Conservation (phyloP, 1,140 invertebrate species). For the Panagrolaimus sp. region DNA sequence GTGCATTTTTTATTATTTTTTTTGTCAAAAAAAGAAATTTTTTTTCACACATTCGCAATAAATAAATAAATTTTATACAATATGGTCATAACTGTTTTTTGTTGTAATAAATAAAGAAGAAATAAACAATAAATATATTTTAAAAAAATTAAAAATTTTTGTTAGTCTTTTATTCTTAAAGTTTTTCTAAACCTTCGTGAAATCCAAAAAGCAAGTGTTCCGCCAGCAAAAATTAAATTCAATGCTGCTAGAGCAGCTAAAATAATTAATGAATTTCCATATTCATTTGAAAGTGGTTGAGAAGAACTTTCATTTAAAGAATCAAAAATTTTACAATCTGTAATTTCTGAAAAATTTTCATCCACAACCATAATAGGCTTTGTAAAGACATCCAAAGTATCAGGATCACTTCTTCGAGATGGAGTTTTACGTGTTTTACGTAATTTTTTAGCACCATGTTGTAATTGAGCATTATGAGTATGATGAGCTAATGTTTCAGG, state of each 20-base stretch:
- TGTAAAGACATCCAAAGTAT: constrained; percentile 46
- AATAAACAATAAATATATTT: constrained; percentile 1
- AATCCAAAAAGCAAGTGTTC: not conserved
- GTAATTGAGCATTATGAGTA: constrained; percentile 19
- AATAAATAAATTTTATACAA: too few relatives aligned
- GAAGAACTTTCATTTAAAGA: not conserved
- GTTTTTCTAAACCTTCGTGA: constrained; percentile 4
- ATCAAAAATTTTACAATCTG: constrained; percentile 29
- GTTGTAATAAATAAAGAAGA: too few relatives aligned
- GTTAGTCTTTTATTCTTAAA: constrained; percentile 9
- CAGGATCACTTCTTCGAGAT: constrained; percentile 23
- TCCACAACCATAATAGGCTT: constrained; percentile 48
- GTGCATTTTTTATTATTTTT: too few relatives aligned
- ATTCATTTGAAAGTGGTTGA: not conserved
- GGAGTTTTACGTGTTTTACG: constrained; percentile 14
- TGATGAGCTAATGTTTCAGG: constrained; percentile 45
- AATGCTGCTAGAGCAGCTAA: constrained; percentile 13
- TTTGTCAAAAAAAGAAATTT: too few relatives aligned
- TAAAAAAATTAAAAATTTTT: not conserved
- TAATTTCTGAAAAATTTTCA: constrained; percentile 41
- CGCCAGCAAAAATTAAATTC: constrained; percentile 15
- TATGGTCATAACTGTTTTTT: too few relatives aligned
- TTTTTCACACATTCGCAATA: too few relatives aligned
- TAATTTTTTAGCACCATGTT: constrained; percentile 16
- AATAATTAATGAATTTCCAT: constrained; percentile 8